Evolutionary conservation across 2,888 invertebrate species (phyloP).

Genomic region (Camptogramma bilineatum): DNA sequence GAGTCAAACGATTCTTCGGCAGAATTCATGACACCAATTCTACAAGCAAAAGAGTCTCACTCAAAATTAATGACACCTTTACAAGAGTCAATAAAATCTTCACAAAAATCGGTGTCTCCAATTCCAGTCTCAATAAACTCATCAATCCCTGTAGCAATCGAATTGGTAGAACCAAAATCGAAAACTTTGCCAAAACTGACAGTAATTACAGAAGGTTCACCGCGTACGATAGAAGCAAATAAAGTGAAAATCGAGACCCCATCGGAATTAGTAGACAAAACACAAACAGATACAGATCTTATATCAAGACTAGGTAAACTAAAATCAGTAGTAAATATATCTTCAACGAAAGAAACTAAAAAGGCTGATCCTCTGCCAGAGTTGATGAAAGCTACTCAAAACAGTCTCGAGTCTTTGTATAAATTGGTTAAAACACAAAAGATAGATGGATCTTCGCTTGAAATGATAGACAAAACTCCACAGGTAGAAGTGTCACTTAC

Average conservation of each 20-base stretch:
- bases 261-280: neutral
- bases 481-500: neutral
- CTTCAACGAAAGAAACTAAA: no score
- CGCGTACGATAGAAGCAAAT: neutral
- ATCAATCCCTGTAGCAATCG: neutral
- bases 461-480: neutral
- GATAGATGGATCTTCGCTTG: neutral
- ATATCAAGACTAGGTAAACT: no score
- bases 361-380: no score
- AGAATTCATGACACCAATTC: neutral
- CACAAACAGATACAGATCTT: no score
- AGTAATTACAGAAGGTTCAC: neutral
- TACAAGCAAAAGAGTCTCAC: neutral
- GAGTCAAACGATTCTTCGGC: neutral
- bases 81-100: neutral
- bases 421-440: neutral
- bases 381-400: no score
- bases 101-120: neutral
- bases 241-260: neutral
- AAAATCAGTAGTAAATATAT: no score
- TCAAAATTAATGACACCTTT: neutral
- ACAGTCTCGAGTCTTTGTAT: no score
- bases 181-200: neutral
- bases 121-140: neutral
- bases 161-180: neutral